Percentiles rank a stretch among this genome's conserved stretches.
These are phyloP conservation scores for Epinotia nisella DNA, from an alignment of 2,888 invertebrate species.

Conservation along the genomic window DNA sequence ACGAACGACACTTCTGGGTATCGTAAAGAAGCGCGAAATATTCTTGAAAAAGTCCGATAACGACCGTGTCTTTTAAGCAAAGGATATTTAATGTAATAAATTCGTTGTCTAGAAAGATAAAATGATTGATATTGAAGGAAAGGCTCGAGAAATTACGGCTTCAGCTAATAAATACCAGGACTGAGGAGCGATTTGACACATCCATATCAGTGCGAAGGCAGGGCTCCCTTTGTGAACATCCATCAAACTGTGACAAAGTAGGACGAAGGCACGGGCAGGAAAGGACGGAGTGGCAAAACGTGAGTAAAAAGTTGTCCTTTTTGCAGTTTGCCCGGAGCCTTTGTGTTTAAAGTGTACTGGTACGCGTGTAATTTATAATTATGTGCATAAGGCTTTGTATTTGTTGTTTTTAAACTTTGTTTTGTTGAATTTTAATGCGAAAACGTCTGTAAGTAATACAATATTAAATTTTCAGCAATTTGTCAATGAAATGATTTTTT, in stretches of 20 bases:
- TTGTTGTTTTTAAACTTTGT: not conserved
- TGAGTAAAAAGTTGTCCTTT: conserved; percentile 41
- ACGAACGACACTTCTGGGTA: conserved; percentile 40
- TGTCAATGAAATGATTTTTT: too few species aligned
- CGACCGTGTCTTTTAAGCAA: conserved; percentile 37
- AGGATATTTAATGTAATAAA: conserved; percentile 40
- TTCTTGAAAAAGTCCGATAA: conserved; percentile 34
- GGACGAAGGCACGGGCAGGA: conserved; percentile 48
- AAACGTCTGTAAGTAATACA: not conserved
- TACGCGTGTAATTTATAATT: conserved; percentile 32
- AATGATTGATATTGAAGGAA: conserved; percentile 41
- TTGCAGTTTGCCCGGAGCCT: conserved; percentile 30
- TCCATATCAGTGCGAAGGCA: conserved; percentile 47
- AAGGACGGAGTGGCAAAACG: conserved; percentile 41
- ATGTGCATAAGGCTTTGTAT: not conserved
- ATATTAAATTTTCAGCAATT: too few species aligned
- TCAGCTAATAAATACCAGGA: conserved; percentile 42
- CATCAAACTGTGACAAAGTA: conserved; percentile 74
- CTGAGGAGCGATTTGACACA: conserved; percentile 49
- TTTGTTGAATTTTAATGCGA: not conserved
- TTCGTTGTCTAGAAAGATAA: conserved; percentile 39
- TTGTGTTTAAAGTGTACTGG: conserved; percentile 30
- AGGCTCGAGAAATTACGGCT: conserved; percentile 35
- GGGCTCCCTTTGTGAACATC: conserved; percentile 56
- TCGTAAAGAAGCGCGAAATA: conserved; percentile 40